phyloP scores from a whole-genome alignment of 2,888 invertebrate species.

The Cecidostiba fungosa region DNA sequence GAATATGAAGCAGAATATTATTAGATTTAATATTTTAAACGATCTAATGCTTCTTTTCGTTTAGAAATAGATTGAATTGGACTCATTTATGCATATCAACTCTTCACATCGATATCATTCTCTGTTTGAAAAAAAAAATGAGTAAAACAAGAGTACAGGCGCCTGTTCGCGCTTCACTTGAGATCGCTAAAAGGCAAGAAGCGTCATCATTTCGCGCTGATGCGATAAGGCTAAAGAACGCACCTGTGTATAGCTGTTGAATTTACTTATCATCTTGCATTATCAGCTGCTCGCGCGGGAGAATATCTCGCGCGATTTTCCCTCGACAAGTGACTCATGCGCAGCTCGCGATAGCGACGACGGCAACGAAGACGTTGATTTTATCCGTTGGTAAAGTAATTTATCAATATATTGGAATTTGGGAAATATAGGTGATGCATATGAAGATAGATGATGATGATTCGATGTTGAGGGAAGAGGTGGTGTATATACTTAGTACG shows the following conservation, averaged over 20 bases:
- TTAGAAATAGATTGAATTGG: too few relatives aligned
- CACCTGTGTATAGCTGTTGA: conserved; percentile 27
- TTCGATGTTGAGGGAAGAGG: neutral
- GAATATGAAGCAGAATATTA: neutral
- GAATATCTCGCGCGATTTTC: neutral
- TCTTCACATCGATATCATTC: neutral
- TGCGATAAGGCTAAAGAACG: conserved; percentile 23
- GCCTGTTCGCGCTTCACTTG: neutral
- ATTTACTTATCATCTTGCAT: conserved; percentile 45
- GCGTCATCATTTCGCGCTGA: conserved; percentile 16
- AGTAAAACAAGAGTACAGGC: neutral
- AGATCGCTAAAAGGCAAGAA: neutral
- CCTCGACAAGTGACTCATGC: neutral
- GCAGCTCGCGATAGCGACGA: neutral
- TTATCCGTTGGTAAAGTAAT: neutral
- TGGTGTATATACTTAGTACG: neutral
- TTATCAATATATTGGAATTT: neutral
- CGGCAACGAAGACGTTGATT: neutral
- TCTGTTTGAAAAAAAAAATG: neutral
- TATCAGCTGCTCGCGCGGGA: conserved; percentile 17
- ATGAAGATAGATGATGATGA: neutral
- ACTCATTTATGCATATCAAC: neutral
- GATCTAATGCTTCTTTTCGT: too few relatives aligned
- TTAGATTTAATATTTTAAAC: neutral
- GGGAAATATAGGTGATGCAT: neutral